A percentile compares a stretch with the other conserved stretches of the same genome.
Conservation (phyloP, 2,113 vertebrate genomes). For the Craseonycteris thonglongyai region DNA sequence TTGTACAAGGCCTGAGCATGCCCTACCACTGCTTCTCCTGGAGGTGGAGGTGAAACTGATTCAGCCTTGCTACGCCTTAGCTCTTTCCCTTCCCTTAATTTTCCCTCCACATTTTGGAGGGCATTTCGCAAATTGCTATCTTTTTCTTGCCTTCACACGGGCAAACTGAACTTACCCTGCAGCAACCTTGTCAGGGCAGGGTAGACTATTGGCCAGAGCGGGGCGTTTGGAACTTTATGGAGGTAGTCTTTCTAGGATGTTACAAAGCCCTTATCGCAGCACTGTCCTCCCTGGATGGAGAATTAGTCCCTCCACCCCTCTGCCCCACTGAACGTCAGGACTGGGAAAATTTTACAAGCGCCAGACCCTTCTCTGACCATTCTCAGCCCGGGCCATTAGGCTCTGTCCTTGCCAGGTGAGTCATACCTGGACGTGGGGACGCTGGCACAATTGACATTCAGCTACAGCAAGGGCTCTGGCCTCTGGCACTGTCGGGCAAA, state of each 20-base stretch:
- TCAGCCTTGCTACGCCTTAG: background rate
- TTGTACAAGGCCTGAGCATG: background rate
- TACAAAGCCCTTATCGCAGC: background rate
- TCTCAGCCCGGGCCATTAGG: background rate
- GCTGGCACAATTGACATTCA: background rate
- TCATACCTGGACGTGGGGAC: background rate
- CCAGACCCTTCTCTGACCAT: background rate
- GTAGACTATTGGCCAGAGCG: background rate
- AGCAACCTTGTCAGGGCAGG: background rate
- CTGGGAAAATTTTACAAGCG: background rate
- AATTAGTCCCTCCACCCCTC: background rate
- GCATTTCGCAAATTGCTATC: background rate
- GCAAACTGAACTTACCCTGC: background rate
- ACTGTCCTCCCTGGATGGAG: background rate
- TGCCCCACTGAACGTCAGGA: background rate
- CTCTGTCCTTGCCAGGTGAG: background rate
- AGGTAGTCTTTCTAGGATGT: background rate
- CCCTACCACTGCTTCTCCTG: background rate
- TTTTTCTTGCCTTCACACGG: background rate
- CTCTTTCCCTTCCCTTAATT: background rate
- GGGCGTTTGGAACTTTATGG: background rate
- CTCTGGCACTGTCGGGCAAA: background rate
- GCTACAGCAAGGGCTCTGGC: background rate
- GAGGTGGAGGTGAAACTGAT: background rate
- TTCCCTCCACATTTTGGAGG: background rate